Evolutionary conservation across 2,113 vertebrate genomes (phyloP), one percentile per base, ranked within the genome.

Genomic region (Beaufortia kweichowensis): DNA sequence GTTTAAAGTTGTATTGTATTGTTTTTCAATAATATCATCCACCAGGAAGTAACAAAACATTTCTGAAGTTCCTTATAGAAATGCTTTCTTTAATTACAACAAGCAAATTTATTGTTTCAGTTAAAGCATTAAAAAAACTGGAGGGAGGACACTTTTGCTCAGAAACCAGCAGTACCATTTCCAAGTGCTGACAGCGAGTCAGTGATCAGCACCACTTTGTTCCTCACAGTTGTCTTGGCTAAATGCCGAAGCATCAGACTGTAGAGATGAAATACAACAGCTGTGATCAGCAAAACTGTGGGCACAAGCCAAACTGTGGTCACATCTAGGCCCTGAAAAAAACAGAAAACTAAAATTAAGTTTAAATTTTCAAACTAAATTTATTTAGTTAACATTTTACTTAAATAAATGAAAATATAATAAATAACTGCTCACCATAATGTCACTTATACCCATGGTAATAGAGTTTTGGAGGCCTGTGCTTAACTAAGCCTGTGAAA

Each of bases 151-250:
- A 48, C 33, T 35, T n/a, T n/a, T 57, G 56, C 19, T 11, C 14
- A 57, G 12, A 12, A 62, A 60, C 12, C 6, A 67, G 15, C 26
- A 56, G 93, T 88, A 98, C 96, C 96, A 82, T 93, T 95, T 59
- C 96, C 96, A 1, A 98, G 88, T 8, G 92, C 92, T 0, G 96
- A 96, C 15, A 94, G 82, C 56, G 95, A 94, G 24, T 98, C 95
- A 0, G 94, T 95, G 79, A 98, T 92, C 48, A 98, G 91, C 76
- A 98, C 93, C 67, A 98, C 97, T 83, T 96, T 97, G 82, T 98
- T 98, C 80, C 94, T 92, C 57, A 96, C 94, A 0, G 90, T 92
- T 7, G 93, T 95, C 86, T 94, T 95, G 26, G 93, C 93, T 89
- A 97, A 81, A 31, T 98, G 83, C 48, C 89, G 84, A 41, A 85